Evolutionary conservation across 37 sponge, comb jelly and placozoan genomes (phyloP), one percentile per base, ranked within the genome.

Genomic region (Beroe ovata): DNA sequence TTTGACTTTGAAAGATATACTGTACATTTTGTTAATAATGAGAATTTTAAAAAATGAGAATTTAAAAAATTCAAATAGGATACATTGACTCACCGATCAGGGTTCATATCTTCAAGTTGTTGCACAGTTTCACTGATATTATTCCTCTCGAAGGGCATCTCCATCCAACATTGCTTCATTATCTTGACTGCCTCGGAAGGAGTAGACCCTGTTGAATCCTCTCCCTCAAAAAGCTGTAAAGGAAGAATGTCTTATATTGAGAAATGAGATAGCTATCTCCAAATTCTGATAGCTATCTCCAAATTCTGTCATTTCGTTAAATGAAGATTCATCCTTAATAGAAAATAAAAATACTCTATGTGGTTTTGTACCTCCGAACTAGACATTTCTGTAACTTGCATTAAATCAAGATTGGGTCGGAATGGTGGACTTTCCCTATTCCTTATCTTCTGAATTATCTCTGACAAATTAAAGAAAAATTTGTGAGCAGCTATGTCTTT

Each of bases 141-240:
- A 41, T 77, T 77, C 23, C 84, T 77, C 28, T 77, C 84, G 41
- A 77, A 77, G 8, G 84, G 84, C 84, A 77, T 77, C 84, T 77
- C 84, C 28, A 20, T 77, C 84, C 84, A 77, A 20, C 84, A 77
- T 21, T 40, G 42, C 47, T 77, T 77, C 54, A 77, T 77, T 35
- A 77, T 20, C 47, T 38, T 35, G 4, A 77, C 28, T 19, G 84
- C 84, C 21, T 77, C 84, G 1, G 42, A 19, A 6, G 84, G 84
- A 8, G 41, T 36, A 23, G 84, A 30, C 16, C 41, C 38, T 21
- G 84, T 3, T 21, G 84, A 41, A 0, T 77, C 84, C 8, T 77
- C 84, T 23, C 22, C 28, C 25, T 35, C 84, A 8, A 77, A 25
- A 16, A 36, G 29, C 84, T 77, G 69, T 20, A 25, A 20, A n/a